Conservation (phyloP, 1,140 invertebrate genomes). For the Diachasma alloeum region DNA sequence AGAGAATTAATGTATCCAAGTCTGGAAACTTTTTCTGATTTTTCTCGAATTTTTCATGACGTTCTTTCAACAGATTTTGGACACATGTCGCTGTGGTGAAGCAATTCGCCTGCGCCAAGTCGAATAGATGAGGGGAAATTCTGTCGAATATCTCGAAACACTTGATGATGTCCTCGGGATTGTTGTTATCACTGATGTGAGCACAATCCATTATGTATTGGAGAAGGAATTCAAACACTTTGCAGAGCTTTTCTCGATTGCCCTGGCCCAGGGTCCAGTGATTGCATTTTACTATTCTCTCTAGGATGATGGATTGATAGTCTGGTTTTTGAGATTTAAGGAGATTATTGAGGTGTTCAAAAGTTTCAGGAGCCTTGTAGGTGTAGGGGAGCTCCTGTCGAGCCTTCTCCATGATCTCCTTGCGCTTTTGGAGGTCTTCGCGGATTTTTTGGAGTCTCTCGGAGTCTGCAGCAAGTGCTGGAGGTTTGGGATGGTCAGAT, state of each 20-base stretch:
- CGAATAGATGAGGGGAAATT: slow-evolving; percentile 76
- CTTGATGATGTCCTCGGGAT: slow-evolving; percentile 61
- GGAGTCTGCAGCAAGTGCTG: background rate
- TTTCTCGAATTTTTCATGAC: slow-evolving; percentile 73
- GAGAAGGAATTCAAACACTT: slow-evolving; percentile 77
- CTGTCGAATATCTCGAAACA: slow-evolving; percentile 71
- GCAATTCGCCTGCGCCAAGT: slow-evolving; percentile 76
- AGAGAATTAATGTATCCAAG: slow-evolving; percentile 79
- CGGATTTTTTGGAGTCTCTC: slow-evolving; percentile 42
- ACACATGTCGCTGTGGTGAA: slow-evolving; percentile 72
- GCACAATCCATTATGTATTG: slow-evolving; percentile 78
- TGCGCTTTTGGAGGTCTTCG: slow-evolving; percentile 57
- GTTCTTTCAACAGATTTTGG: slow-evolving; percentile 77
- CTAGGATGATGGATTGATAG: slow-evolving; percentile 76
- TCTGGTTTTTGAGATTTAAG: slow-evolving; percentile 69
- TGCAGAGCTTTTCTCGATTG: slow-evolving; percentile 80
- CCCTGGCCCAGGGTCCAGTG: slow-evolving; percentile 78
- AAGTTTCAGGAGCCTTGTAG: slow-evolving; percentile 73
- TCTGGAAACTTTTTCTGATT: slow-evolving; percentile 72
- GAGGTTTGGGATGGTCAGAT: background rate
- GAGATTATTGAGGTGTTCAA: slow-evolving; percentile 73
- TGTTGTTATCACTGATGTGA: slow-evolving; percentile 50
- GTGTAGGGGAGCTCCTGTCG: slow-evolving; percentile 75
- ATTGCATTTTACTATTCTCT: slow-evolving; percentile 86
- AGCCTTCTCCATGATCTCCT: slow-evolving; percentile 69